Evolutionary conservation across 2,113 vertebrate genomes (phyloP).

Genomic region (Varanus komodoensis): DNA sequence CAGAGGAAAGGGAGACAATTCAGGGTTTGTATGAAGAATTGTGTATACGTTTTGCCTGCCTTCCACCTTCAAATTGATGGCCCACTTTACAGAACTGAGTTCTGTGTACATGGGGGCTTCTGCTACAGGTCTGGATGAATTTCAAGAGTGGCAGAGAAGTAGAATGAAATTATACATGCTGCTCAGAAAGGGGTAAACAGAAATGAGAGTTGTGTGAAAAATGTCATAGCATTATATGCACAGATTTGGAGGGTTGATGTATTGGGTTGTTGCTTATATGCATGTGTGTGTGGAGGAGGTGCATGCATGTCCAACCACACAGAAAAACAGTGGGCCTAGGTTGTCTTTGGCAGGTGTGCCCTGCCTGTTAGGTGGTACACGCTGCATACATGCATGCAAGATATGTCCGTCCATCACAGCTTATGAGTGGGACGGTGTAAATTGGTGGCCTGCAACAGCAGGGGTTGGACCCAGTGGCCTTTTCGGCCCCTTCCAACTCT

Average conservation of each 20-base stretch:
- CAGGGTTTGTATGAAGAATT: background rate
- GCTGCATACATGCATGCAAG: too few species aligned
- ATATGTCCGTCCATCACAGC: background rate
- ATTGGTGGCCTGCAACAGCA: too few species aligned
- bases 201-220: background rate
- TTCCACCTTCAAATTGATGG: background rate
- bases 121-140: background rate
- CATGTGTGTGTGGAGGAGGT: background rate
- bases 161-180: background rate
- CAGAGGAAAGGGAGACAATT: background rate
- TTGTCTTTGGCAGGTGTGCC: background rate
- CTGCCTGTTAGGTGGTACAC: background rate
- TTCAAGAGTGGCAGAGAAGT: background rate
- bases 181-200: background rate
- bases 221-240: background rate
- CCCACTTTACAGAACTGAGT: background rate
- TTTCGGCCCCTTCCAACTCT: too few species aligned
- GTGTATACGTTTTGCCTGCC: background rate
- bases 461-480: too few species aligned
- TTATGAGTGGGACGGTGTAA: too few species aligned
- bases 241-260: background rate
- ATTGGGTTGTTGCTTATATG: background rate
- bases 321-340: background rate
- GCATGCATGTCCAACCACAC: background rate
- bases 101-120: background rate